Percentiles rank a stretch among this genome's conserved stretches.
Conservation (phyloP, 2,888 invertebrate species). For the Pachydiplax longipennis region DNA sequence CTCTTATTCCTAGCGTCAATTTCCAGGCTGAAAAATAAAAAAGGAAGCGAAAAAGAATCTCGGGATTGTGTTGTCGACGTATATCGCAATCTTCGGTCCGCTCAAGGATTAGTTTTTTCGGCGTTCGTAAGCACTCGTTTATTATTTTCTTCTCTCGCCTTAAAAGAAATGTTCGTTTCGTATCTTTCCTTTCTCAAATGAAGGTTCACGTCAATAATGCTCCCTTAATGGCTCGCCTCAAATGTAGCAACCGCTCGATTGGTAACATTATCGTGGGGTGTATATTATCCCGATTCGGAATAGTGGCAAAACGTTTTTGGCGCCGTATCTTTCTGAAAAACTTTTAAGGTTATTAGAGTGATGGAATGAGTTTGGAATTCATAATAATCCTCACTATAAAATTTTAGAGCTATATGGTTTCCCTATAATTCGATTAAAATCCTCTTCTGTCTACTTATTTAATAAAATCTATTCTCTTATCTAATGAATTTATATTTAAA, state of each 20-base stretch:
- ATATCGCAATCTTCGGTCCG: neutral
- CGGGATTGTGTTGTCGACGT: neutral
- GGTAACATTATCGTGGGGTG: too few relatives aligned
- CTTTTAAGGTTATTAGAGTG: too few relatives aligned
- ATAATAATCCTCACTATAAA: too few relatives aligned
- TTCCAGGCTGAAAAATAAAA: neutral
- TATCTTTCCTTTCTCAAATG: neutral
- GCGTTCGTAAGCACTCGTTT: neutral
- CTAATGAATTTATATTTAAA: too few relatives aligned
- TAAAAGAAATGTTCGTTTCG: neutral
- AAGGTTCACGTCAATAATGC: neutral
- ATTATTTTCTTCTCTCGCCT: neutral
- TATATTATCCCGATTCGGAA: too few relatives aligned
- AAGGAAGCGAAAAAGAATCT: neutral
- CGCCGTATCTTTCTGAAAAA: too few relatives aligned
- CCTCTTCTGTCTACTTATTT: too few relatives aligned
- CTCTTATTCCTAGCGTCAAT: neutral
- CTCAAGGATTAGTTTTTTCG: neutral
- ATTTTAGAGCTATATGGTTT: too few relatives aligned
- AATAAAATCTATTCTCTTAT: too few relatives aligned
- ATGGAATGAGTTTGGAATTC: too few relatives aligned
- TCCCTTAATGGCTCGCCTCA: neutral
- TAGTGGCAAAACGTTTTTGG: too few relatives aligned
- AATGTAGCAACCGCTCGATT: neutral
- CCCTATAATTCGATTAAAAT: too few relatives aligned